phyloP scores from a whole-genome alignment of 2,797 vertebrate species.

The Aplochiton taeniatus region DNA sequence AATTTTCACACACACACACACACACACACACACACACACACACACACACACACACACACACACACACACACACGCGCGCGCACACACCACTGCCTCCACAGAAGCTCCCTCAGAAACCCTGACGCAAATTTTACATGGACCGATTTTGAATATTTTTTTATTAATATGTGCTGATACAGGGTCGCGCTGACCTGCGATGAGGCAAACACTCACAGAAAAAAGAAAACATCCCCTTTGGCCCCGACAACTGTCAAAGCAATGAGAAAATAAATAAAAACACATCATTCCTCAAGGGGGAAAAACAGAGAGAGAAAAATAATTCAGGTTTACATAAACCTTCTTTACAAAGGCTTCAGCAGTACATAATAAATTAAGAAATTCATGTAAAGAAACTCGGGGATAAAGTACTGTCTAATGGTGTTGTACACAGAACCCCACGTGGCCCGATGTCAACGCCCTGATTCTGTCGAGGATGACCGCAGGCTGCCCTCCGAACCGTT shows the following conservation, averaged over 20 bases:
- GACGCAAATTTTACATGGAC: conserved; percentile 32
- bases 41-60: conserved; percentile 23
- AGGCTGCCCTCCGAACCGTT: conserved; percentile 17
- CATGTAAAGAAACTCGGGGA: conserved; percentile 48
- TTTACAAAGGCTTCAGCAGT: conserved; percentile 56
- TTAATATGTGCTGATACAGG: conserved; percentile 78
- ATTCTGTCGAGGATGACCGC: conserved; percentile 14
- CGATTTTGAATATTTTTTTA: conserved; percentile 69
- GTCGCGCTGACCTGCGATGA: conserved; percentile 71
- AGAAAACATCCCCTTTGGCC: conserved; percentile 60
- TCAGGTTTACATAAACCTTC: conserved; percentile 46
- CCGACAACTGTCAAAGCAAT: conserved; percentile 70
- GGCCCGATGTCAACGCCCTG: conserved; percentile 38
- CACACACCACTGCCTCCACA: conserved; percentile 9
- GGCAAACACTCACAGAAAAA: conserved; percentile 71
- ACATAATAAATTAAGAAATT: conserved; percentile 45
- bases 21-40: conserved; percentile 4
- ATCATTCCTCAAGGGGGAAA: conserved; percentile 52
- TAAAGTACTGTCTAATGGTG: conserved; percentile 46
- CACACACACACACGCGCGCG: background rate
- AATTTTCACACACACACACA: background rate
- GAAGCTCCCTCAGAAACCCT: conserved; percentile 41
- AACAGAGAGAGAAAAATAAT: conserved; percentile 44
- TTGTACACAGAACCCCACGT: conserved; percentile 40
- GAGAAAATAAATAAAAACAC: conserved; percentile 49